Evolutionary conservation across 2,113 vertebrate genomes (phyloP).

Genomic region (Coregonus clupeaformis): DNA sequence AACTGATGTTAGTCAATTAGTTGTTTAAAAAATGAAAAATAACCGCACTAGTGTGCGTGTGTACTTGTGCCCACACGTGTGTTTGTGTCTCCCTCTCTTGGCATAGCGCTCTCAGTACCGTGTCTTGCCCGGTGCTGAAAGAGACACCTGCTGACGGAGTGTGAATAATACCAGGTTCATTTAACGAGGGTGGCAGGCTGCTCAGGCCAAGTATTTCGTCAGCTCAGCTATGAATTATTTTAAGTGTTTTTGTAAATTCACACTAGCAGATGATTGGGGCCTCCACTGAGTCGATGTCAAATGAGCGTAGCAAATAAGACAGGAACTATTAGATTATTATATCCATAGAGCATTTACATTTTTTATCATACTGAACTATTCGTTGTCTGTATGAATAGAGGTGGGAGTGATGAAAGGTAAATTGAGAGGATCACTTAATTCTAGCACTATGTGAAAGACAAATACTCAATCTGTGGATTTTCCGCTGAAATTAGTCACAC

Average conservation of each 20-base stretch:
- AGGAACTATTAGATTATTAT: neutral
- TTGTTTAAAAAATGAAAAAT: no score
- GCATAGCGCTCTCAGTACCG: neutral
- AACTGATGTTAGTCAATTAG: no score
- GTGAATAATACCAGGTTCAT: neutral
- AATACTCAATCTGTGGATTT: neutral
- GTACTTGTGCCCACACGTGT: no score
- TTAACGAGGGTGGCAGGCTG: neutral
- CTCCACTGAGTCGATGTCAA: neutral
- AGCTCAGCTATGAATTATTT: constrained; percentile 14
- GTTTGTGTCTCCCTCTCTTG: neutral
- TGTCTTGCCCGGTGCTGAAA: neutral
- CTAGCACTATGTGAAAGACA: constrained; percentile 1
- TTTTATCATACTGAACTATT: neutral
- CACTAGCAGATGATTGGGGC: neutral
- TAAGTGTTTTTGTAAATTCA: constrained; percentile 2
- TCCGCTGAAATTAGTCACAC: neutral
- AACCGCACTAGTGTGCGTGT: no score
- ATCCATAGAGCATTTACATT: neutral
- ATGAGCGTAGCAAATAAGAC: neutral
- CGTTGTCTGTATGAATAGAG: neutral
- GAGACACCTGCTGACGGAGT: neutral
- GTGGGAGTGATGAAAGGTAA: no score
- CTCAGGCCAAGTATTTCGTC: neutral
- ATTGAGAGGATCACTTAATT: neutral